phyloP scores from a whole-genome alignment of 2,113 vertebrate genomes.

The Alligator sinensis region DNA sequence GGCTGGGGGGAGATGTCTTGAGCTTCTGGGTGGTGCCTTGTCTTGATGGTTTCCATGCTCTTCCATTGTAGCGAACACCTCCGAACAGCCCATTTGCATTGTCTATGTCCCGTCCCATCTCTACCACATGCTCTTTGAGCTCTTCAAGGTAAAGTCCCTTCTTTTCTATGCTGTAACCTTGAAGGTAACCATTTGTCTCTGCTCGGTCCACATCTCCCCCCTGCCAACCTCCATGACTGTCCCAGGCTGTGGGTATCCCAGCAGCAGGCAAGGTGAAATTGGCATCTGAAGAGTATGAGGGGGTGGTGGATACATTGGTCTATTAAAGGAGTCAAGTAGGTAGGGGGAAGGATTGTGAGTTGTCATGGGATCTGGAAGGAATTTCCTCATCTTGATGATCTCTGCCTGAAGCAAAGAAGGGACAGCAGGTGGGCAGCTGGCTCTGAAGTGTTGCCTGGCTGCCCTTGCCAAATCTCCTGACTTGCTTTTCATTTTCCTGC shows the following conservation, averaged over 20 bases:
- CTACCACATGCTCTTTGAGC: conserved; percentile 97
- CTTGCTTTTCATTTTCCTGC: neutral
- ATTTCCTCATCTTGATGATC: neutral
- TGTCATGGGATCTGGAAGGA: neutral
- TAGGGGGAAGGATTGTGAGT: accelerated
- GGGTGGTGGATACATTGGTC: neutral
- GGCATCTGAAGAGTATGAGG: neutral
- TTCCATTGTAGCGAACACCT: conserved; percentile 74
- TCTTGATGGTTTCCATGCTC: neutral
- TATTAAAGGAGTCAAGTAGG: accelerated
- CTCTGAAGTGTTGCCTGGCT: accelerated
- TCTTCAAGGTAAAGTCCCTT: conserved; percentile 89
- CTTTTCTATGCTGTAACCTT: neutral
- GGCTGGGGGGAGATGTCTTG: accelerated
- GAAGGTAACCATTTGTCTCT: neutral
- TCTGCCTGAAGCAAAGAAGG: neutral
- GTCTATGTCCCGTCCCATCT: conserved; percentile 96
- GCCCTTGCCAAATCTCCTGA: neutral
- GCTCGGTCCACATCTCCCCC: too few species aligned
- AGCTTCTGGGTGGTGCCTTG: accelerated
- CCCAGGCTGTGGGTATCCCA: neutral
- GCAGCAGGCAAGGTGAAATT: too few species aligned
- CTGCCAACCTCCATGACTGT: neutral
- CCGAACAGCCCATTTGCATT: conserved; percentile 84
- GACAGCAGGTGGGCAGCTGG: neutral